A percentile compares a stretch with the other conserved stretches of the same genome.
phyloP scores from a whole-genome alignment of 2,113 vertebrate genomes.

The Ictidomys tridecemlineatus region DNA sequence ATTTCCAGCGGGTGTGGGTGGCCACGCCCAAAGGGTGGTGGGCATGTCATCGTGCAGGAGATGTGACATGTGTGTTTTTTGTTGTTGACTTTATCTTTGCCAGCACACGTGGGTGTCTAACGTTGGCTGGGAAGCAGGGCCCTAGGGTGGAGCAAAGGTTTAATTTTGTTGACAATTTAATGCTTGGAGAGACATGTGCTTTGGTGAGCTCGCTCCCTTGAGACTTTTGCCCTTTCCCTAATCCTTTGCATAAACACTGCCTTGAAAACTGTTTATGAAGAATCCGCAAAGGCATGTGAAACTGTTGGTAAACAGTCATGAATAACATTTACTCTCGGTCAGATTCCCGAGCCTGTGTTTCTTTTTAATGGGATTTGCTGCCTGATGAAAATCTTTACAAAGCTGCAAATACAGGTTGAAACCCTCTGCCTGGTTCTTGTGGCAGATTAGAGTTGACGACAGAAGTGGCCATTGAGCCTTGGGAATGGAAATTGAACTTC shows the following conservation, averaged over 20 bases:
- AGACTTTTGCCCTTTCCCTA: constrained; percentile 74
- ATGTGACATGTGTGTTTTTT: constrained; percentile 64
- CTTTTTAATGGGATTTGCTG: constrained; percentile 45
- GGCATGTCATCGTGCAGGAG: constrained; percentile 32
- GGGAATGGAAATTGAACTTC: not conserved
- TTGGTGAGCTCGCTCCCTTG: constrained; percentile 49
- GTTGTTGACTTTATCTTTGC: constrained; percentile 77
- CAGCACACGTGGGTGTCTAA: constrained; percentile 67
- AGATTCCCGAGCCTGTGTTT: not conserved
- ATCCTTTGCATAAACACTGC: constrained; percentile 75
- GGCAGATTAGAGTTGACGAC: constrained; percentile 24
- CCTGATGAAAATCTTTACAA: constrained; percentile 45
- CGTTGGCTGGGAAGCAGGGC: constrained; percentile 61
- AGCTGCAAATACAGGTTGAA: not conserved
- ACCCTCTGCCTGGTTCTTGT: not conserved
- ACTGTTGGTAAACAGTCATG: constrained; percentile 73
- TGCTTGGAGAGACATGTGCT: constrained; percentile 61
- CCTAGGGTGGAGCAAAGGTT: constrained; percentile 72
- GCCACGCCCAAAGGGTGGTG: not conserved
- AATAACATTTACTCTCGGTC: constrained; percentile 46
- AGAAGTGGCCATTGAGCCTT: constrained; percentile 39
- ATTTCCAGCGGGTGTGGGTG: constrained; percentile 49
- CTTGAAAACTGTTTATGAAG: constrained; percentile 56
- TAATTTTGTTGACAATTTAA: constrained; percentile 76
- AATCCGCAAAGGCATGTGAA: constrained; percentile 66